Base-by-base conservation (phyloP, 2,113 vertebrate species). In the Xenopus tropicalis region DNA sequence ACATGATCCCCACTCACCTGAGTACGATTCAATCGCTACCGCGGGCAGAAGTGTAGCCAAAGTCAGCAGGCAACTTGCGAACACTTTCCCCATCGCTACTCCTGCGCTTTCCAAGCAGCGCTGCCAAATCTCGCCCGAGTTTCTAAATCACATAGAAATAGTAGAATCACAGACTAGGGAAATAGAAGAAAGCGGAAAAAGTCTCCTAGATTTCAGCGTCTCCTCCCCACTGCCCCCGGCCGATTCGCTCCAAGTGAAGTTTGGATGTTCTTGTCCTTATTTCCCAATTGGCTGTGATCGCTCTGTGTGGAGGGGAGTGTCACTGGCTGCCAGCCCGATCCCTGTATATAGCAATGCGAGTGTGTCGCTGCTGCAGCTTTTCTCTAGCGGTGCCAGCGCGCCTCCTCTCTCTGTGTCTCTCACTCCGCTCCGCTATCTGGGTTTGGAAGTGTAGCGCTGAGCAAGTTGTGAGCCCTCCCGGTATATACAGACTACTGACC, bases 11-110 rank as follows among this genome's bases (percentile, higher is more conserved):
- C 9, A 52, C 83, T 84, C 82, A 92, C 90, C 90, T 86, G 90
- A 87, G 80, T 89, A 90, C 9, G 88, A 76, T 70, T 90, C 80
- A 19, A 62, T 21, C 59, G 87, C 90, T 23, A 83, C 64, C 3
- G 81, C 87, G 57, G 83, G 78, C 68, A 83, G 79, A 90, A 92
- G 83, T 90, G 88, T 90, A 69, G 87, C 85, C 85, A 91, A 91
- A 92, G 90, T 92, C 83, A 83, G 82, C 79, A 90, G 71, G 84
- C 88, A 86, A 84, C 82, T 88, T 85, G 80, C 86, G 84, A 90
- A 75, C 44, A 75, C 85, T 84, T 83, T 81, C 78, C 81, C 83
- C 90, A 91, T 92, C 81, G 20, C 72, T 29, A 64, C 42, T 74
- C 22, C 64, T 21, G 25, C 13, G 14, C 25, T 46, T 52, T 21